A percentile compares a stretch with the other conserved stretches of the same genome.
Conservation (phyloP, 1,140 invertebrate genomes). For the Calliphora vicina region DNA sequence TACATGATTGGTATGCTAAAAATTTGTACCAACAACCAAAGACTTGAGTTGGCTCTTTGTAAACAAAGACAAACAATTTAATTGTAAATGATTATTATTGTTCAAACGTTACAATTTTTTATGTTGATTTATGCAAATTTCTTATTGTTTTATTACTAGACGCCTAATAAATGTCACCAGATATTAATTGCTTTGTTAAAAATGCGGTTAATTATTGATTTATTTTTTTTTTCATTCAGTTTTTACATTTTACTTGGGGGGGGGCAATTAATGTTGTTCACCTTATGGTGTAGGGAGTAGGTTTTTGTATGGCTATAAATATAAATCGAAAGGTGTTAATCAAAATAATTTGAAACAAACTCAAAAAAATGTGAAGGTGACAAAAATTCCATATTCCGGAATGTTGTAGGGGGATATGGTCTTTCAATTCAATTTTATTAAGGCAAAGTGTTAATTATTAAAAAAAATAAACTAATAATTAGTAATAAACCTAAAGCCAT, state of each 20-base stretch:
- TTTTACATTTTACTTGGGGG: no score
- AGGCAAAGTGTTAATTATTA: no score
- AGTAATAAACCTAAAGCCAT: no score
- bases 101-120: background rate
- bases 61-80: no score
- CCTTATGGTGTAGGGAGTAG: background rate
- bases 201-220: background rate
- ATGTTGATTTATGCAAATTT: constrained; percentile 20
- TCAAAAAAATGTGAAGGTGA: background rate
- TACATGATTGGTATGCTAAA: no score
- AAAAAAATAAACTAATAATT: no score
- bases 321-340: background rate
- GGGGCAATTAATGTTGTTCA: background rate
- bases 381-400: background rate
- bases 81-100: background rate
- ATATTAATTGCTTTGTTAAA: constrained; percentile 16
- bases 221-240: background rate
- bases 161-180: constrained; percentile 24
- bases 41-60: no score
- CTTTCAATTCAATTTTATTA: no score
- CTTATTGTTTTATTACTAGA: constrained; percentile 10
- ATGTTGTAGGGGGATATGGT: no score
- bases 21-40: no score
- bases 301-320: background rate
- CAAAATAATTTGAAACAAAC: background rate